Evolutionary conservation across 2,113 vertebrate species (phyloP), one percentile per base, ranked within the genome.

Genomic region (Zootoca vivipara): DNA sequence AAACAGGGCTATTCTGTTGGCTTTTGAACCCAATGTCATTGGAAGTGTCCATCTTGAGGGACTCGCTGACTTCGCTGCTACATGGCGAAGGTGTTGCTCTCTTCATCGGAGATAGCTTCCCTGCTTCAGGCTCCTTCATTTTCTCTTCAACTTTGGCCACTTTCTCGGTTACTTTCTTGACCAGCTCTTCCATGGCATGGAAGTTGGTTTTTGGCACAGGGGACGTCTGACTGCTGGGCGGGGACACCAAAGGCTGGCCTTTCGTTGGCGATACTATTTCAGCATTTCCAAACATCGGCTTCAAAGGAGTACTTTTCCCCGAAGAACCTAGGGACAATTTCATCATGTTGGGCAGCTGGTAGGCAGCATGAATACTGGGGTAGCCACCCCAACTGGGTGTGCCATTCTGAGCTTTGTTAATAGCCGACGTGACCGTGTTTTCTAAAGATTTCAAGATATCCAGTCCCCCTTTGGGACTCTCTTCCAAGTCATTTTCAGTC

Each of bases 311-410:
- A 75, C 92, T 97, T 92, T 99, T 99, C 82, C 98, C 98, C 1
- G 99, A 97, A 0, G 98, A 98, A 56, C 98, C 98, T 81, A 99
- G 93, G 0, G 99, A 99, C 85, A 99, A 93, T 92, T 99, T 99
- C 99, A 99, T 99, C 95, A 99, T 99, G 91, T 99, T 99, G 52
- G 99, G 99, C 38, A 99, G 98, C 95, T 99, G 99, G 92, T 99
- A 99, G 90, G 99, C 99, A 26, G 99, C 99, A 5, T 99, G 99
- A 90, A 99, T 99, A 93, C 99, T 99, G 80, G 99, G 98, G 92
- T 99, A 99, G 90, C 99, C 99, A 74, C 99, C 99, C 99, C 99
- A 99, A 94, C 98, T 99, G 3, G 99, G 98, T 1, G 98, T 98
- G 86, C 99, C 99, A 69, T 99, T 99, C 97, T 99, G 99, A 84